Evolutionary conservation across 2,113 vertebrate genomes (phyloP).

Genomic region (human (Homo sapiens)): GRCh38 chr11:46758501-46759000

Average conservation of each 20-base stretch:
- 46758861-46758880: slow-evolving; percentile 66
- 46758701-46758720: background rate
- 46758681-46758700: background rate
- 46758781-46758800: slow-evolving; percentile 78
- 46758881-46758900: background rate
- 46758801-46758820: slow-evolving; percentile 67
- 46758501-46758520: background rate
- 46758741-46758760: background rate
- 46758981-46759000: slow-evolving; percentile 98
- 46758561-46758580: background rate
- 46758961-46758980: slow-evolving; percentile 98
- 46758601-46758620: background rate
- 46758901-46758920: slow-evolving; percentile 12
- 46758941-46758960: slow-evolving; percentile 96
- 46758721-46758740: background rate
- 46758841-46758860: slow-evolving; percentile 68
- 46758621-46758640: background rate
- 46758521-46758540: background rate
- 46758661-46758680: background rate
- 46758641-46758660: background rate
- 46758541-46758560: background rate
- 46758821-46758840: slow-evolving; percentile 45
- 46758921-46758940: slow-evolving; percentile 98
- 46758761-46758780: slow-evolving; percentile 62
- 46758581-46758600: background rate